Evolutionary conservation across 1,140 invertebrate species (phyloP).

Genomic region (Lucilia cuprina): DNA sequence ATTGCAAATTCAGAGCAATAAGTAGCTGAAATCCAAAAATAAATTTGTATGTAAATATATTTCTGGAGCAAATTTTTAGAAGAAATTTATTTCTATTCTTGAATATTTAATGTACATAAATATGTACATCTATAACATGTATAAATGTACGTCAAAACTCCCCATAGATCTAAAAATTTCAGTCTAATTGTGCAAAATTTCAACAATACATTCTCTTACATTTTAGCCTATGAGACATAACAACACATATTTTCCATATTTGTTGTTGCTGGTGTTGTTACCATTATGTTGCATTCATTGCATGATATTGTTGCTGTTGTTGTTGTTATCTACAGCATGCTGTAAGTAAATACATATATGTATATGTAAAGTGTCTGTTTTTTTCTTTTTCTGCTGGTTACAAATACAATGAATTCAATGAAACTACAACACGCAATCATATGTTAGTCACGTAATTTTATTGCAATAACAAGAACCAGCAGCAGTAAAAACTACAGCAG

Average conservation of each 20-base stretch:
- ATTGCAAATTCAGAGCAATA: neutral
- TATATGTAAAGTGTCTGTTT: neutral
- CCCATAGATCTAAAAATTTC: no score
- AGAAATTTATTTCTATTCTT: no score
- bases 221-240: no score
- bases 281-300: neutral
- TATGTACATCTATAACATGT: no score
- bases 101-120: no score
- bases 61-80: no score
- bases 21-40: no score
- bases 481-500: neutral
- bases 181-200: no score
- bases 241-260: neutral
- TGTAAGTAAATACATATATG: neutral
- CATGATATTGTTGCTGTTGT: neutral
- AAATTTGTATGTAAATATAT: no score
- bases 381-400: neutral
- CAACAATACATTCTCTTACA: no score
- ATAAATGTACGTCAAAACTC: no score
- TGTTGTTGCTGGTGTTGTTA: neutral
- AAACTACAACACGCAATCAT: slow-evolving; percentile 14
- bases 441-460: slow-evolving; percentile 34
- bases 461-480: slow-evolving; percentile 8
- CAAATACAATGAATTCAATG: neutral
- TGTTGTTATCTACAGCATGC: neutral